Base-by-base conservation (phyloP, 2,113 vertebrate genomes). In the Apteryx mantelli region DNA sequence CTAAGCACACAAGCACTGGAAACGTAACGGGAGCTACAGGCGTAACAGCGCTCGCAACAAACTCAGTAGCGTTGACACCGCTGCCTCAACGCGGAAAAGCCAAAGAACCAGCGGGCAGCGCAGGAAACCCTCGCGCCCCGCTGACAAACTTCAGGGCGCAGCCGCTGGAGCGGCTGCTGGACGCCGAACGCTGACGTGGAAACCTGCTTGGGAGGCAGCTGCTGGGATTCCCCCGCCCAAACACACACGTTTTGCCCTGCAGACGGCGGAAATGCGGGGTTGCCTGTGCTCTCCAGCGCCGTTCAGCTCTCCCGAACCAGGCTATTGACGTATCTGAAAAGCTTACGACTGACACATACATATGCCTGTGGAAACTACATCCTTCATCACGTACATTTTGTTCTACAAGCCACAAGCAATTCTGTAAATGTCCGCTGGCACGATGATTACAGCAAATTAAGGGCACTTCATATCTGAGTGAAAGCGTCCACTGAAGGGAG, bases 31-130 rank as follows among this genome's bases (percentile, higher is more conserved):
- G 32, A 88, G 65, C 24, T 11, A 18, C 15, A 46, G 11, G 13
- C 38, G 4, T 7, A 50, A 50, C 2, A 42, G 40, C 4, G 4
- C 40, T 10, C 18, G 1, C 19, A 1, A 1, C 52, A 63, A 58
- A 68, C 40, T n/a, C 64, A 34, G 40, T 10, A 44, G 30, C 55
- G n/a, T 20, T 30, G 53, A 88, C 46, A 25, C 15, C 13, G 6
- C 26, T 13, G 68, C 52, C 55, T 38, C 36, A 11, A 9, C 0
- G 11, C 4, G 25, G 73, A n/a, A 30, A 48, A 73, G 13, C 3
- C 8, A 5, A 55, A 7, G 6, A 5, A n/a, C 48, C 26, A 6
- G 8, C 2, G 44, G 1, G 2, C 8, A 4, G 2, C 1, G 3
- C 44, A 61, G 42, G 36, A 46, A 53, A 66, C 19, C 7, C 15